Conservation (phyloP, 2,888 invertebrate genomes). For the Chromoteleia sp. region DNA sequence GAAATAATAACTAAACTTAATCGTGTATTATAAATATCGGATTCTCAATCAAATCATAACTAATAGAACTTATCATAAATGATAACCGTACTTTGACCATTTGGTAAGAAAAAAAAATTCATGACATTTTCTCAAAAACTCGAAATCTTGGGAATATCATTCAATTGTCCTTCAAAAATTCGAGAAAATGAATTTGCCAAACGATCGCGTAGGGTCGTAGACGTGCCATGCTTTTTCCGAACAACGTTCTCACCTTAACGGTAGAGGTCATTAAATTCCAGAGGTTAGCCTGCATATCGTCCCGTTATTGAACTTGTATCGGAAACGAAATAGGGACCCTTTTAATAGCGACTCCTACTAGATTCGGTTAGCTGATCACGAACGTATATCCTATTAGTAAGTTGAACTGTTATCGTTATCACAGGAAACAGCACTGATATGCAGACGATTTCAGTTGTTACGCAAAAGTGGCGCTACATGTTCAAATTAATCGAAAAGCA, state of each 20-base stretch:
- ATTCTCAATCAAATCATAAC: too few species aligned
- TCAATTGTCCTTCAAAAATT: not conserved
- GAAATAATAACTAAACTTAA: too few species aligned
- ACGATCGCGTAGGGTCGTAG: not conserved
- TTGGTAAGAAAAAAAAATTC: too few species aligned
- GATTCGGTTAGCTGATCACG: not conserved
- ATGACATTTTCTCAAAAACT: not conserved
- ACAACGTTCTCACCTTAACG: slow-evolving; percentile 83
- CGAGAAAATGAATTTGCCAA: not conserved
- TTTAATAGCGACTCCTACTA: not conserved
- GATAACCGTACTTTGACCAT: too few species aligned
- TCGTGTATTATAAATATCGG: too few species aligned
- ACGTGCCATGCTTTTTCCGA: slow-evolving; percentile 29
- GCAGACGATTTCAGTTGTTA: slow-evolving; percentile 63
- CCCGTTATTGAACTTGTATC: not conserved
- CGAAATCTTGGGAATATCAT: not conserved
- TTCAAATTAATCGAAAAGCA: slow-evolving; percentile 27
- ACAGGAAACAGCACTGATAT: slow-evolving; percentile 47
- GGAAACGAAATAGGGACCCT: not conserved
- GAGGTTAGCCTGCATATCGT: slow-evolving; percentile 85
- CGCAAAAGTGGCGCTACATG: slow-evolving; percentile 65
- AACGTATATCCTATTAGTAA: slow-evolving; percentile 16
- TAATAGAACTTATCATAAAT: too few species aligned
- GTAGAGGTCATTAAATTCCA: slow-evolving; percentile 84
- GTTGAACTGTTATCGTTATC: slow-evolving; percentile 56